phyloP scores from a whole-genome alignment of 2,888 invertebrate species.

The Latrodectus hesperus region DNA sequence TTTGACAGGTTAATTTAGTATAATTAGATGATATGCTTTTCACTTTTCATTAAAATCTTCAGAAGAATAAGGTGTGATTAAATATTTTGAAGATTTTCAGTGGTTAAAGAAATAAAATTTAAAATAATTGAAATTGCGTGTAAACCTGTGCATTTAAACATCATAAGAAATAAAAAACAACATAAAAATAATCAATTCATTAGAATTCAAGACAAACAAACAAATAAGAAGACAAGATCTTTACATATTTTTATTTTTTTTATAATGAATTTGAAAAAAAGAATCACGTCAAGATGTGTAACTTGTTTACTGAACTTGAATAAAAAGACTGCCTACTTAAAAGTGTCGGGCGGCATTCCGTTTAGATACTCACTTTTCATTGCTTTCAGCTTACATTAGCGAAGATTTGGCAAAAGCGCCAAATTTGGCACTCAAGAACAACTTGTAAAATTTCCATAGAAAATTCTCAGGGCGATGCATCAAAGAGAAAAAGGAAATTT shows the following conservation, averaged over 20 bases:
- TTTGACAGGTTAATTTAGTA: too few relatives aligned
- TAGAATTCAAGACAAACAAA: neutral
- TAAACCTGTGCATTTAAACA: too few relatives aligned
- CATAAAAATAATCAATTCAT: too few relatives aligned
- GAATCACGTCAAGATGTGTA: slow-evolving; percentile 54
- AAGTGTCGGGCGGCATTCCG: slow-evolving; percentile 6
- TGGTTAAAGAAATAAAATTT: too few relatives aligned
- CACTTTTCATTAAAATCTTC: too few relatives aligned
- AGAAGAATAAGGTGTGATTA: too few relatives aligned
- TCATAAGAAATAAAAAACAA: too few relatives aligned
- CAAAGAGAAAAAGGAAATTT: too few relatives aligned
- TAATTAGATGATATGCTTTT: too few relatives aligned
- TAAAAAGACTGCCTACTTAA: slow-evolving; percentile 51
- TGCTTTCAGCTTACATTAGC: slow-evolving; percentile 44
- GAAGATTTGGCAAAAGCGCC: slow-evolving; percentile 52
- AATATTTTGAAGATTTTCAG: too few relatives aligned
- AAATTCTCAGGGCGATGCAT: slow-evolving; percentile 15
- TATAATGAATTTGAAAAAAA: slow-evolving; percentile 40
- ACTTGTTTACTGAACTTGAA: slow-evolving; percentile 58
- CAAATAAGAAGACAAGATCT: slow-evolving; percentile 6
- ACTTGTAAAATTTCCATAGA: slow-evolving; percentile 45
- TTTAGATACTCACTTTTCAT: slow-evolving; percentile 50
- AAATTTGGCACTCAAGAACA: slow-evolving; percentile 63
- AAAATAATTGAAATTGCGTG: too few relatives aligned
- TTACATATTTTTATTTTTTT: slow-evolving; percentile 37